These are phyloP conservation scores for Drosophila testacea DNA, from an alignment of 2,888 invertebrate species.

Conservation along the genomic window DNA sequence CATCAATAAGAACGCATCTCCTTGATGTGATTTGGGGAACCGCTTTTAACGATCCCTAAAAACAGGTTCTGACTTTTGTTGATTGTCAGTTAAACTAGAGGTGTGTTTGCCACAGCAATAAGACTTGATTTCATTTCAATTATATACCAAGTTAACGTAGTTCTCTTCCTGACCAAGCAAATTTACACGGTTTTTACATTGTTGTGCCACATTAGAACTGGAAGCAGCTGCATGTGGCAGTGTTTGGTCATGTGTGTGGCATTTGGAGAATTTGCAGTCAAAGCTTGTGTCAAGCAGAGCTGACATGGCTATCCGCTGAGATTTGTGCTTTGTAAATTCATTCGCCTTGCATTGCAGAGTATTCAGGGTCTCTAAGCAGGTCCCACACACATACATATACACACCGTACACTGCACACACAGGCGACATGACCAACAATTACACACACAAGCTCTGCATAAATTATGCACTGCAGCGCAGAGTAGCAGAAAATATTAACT, in stretches of 20 bases:
- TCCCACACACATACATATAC: slow-evolving; percentile 38
- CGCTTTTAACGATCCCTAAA: slow-evolving; percentile 43
- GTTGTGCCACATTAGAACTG: slow-evolving; percentile 35
- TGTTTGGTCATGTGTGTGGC: slow-evolving; percentile 26
- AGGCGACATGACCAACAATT: slow-evolving; percentile 49
- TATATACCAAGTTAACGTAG: slow-evolving; percentile 33
- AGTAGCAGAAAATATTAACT: slow-evolving; percentile 77
- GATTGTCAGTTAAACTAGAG: slow-evolving; percentile 38
- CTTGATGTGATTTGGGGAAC: slow-evolving; percentile 21
- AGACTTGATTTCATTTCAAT: slow-evolving; percentile 57
- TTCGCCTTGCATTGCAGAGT: slow-evolving; percentile 25
- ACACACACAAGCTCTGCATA: slow-evolving; percentile 61
- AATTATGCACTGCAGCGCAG: slow-evolving; percentile 77
- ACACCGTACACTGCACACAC: slow-evolving; percentile 4
- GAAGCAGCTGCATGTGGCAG: slow-evolving; percentile 19
- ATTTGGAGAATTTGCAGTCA: slow-evolving; percentile 39
- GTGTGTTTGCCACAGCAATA: slow-evolving; percentile 50
- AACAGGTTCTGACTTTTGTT: slow-evolving; percentile 21
- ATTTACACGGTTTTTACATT: slow-evolving; percentile 31
- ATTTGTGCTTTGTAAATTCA: slow-evolving; percentile 68
- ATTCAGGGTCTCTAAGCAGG: slow-evolving; percentile 50
- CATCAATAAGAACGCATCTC: slow-evolving; percentile 41
- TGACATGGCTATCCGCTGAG: slow-evolving; percentile 67
- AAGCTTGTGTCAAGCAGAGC: slow-evolving; percentile 57
- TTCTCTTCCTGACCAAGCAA: slow-evolving; percentile 34